Conservation (phyloP, 2,797 vertebrate species). For the Hyperoplus lanceolatus region DNA sequence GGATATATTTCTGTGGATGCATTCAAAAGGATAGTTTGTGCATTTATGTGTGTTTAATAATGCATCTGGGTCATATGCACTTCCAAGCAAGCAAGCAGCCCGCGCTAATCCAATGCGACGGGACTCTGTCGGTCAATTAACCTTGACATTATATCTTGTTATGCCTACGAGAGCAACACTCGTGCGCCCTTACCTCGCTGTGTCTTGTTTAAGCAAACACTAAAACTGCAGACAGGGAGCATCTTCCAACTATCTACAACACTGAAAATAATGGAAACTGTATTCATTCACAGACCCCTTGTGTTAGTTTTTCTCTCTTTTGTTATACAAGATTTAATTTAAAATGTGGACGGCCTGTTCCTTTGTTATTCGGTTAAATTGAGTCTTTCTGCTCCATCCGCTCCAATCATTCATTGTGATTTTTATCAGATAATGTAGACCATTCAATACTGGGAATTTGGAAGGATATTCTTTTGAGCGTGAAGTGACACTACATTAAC, state of each 20-base stretch:
- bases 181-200: conserved; percentile 52
- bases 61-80: conserved; percentile 69
- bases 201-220: conserved; percentile 53
- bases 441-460: not conserved
- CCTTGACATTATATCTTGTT: conserved; percentile 82
- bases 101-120: conserved; percentile 81
- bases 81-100: conserved; percentile 49
- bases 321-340: conserved; percentile 2
- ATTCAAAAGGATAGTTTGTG: conserved; percentile 31
- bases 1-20: conserved; percentile 23
- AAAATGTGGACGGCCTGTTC: not conserved
- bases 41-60: conserved; percentile 50
- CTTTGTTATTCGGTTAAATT: conserved; percentile 23
- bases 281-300: not conserved
- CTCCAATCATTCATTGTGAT: conserved; percentile 4
- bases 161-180: conserved; percentile 65
- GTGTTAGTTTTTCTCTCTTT: not conserved
- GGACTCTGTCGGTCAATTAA: conserved; percentile 85
- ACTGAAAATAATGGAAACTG: not conserved
- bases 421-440: conserved; percentile 2
- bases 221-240: conserved; percentile 30
- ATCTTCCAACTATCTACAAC: conserved; percentile 5
- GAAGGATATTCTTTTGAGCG: not conserved
- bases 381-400: not conserved
- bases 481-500: conserved; percentile 4